Conservation (phyloP, 1,140 invertebrate genomes). For the Drosophila baimaii region DNA sequence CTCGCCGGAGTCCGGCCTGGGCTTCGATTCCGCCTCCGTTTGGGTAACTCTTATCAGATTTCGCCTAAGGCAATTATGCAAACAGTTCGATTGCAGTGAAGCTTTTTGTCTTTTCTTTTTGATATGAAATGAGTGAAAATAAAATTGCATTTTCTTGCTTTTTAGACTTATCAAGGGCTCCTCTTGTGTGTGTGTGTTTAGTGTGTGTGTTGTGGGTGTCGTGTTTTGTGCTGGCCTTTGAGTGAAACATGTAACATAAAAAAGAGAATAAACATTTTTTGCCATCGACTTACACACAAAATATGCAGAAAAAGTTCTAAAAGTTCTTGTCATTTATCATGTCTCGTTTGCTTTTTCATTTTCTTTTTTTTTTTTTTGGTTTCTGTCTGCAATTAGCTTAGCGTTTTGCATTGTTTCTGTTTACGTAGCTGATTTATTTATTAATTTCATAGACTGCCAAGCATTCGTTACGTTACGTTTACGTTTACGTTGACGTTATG, state of each 20-base stretch:
- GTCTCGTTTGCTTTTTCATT: constrained; percentile 5
- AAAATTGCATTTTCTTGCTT: constrained; percentile 1
- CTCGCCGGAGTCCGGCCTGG: neutral
- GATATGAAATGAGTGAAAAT: constrained; percentile 21
- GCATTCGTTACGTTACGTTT: constrained; percentile 15
- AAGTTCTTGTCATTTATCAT: constrained; percentile 44
- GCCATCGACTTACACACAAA: constrained; percentile 59
- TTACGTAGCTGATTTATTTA: constrained; percentile 47
- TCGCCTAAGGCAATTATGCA: constrained; percentile 36
- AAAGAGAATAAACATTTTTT: constrained; percentile 51
- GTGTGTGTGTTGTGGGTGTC: constrained; percentile 6
- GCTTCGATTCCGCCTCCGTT: constrained; percentile 15
- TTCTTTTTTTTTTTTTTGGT: constrained; percentile 9
- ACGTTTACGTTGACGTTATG: constrained; percentile 23
- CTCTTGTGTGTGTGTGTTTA: constrained; percentile 1
- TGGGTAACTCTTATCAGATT: constrained; percentile 31
- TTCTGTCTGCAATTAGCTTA: constrained; percentile 50
- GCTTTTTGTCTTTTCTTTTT: neutral
- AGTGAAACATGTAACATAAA: constrained; percentile 55
- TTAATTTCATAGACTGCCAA: constrained; percentile 45
- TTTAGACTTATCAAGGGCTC: constrained; percentile 21
- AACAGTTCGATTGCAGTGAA: constrained; percentile 24
- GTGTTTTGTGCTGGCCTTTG: constrained; percentile 52
- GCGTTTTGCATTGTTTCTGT: constrained; percentile 52
- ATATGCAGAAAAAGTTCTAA: constrained; percentile 65